Evolutionary conservation across 2,113 vertebrate genomes (phyloP).

Genomic region (Capricornis sumatraensis): DNA sequence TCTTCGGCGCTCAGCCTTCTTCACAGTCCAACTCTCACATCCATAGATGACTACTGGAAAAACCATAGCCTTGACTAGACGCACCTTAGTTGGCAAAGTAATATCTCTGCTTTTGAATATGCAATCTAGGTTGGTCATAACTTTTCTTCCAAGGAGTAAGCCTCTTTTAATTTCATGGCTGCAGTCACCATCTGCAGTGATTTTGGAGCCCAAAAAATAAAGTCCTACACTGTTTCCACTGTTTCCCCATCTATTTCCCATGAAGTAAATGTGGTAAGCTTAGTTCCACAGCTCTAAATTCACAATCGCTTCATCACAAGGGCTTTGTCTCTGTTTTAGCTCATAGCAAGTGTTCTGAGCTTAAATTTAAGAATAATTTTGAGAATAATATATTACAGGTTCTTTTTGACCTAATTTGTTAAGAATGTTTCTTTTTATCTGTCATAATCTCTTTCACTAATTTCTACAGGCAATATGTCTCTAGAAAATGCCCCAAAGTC

Average conservation of each 20-base stretch:
- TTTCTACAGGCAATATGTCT: not conserved
- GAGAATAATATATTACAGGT: not conserved
- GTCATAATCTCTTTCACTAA: not conserved
- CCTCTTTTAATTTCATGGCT: no score
- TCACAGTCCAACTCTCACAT: no score
- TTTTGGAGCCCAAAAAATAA: no score
- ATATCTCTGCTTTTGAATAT: no score
- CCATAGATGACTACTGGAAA: no score
- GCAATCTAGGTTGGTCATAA: no score
- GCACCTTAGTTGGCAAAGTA: no score
- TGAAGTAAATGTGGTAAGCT: not conserved
- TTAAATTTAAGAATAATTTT: conserved; percentile 15
- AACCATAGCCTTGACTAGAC: no score
- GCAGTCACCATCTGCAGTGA: no score
- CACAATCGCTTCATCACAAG: not conserved
- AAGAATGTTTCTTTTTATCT: not conserved
- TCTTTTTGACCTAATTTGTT: conserved; percentile 1
- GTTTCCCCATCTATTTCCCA: no score
- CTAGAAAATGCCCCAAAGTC: not conserved
- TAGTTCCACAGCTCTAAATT: conserved; percentile 40
- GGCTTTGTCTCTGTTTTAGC: not conserved
- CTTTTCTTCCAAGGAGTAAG: no score
- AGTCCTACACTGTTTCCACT: no score
- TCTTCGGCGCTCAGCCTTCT: rapidly evolving
- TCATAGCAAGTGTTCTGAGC: not conserved